phyloP scores from a whole-genome alignment of 2,888 invertebrate genomes.

The Drosophila antonietae region DNA sequence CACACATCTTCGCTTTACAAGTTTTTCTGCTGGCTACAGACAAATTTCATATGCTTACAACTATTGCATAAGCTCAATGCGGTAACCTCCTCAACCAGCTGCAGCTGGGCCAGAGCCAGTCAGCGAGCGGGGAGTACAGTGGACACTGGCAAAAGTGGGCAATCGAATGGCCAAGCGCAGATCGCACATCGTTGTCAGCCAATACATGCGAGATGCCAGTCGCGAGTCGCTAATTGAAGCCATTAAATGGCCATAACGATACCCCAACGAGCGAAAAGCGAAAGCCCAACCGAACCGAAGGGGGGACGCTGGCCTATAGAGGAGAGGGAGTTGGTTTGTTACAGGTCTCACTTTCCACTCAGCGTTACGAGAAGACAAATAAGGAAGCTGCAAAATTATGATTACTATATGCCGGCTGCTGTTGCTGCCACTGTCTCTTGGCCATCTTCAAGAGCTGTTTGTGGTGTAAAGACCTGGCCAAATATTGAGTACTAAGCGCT shows the following conservation, averaged over 20 bases:
- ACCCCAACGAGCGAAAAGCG: slow-evolving; percentile 36
- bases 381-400: slow-evolving; percentile 77
- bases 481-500: slow-evolving; percentile 25
- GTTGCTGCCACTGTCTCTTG: slow-evolving; percentile 17
- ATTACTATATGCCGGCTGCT: slow-evolving; percentile 45
- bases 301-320: not conserved
- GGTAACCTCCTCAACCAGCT: slow-evolving; percentile 60
- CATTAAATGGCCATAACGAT: slow-evolving; percentile 63
- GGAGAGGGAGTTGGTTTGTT: not conserved
- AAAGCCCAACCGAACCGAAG: not conserved
- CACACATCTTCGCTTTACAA: slow-evolving; percentile 55
- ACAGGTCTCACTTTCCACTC: slow-evolving; percentile 40
- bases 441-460: slow-evolving; percentile 45
- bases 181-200: slow-evolving; percentile 78
- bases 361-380: slow-evolving; percentile 51
- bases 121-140: not conserved
- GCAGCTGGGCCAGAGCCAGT: not conserved
- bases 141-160: slow-evolving; percentile 28
- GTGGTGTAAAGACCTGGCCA: slow-evolving; percentile 15
- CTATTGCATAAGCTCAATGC: slow-evolving; percentile 68
- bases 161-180: slow-evolving; percentile 59
- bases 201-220: slow-evolving; percentile 44
- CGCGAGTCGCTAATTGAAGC: slow-evolving; percentile 74
- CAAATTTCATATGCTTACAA: slow-evolving; percentile 62
- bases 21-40: slow-evolving; percentile 44